Evolutionary conservation across 2,888 invertebrate species (phyloP), one percentile per base, ranked within the genome.

Genomic region (Tenodera sinensis): DNA sequence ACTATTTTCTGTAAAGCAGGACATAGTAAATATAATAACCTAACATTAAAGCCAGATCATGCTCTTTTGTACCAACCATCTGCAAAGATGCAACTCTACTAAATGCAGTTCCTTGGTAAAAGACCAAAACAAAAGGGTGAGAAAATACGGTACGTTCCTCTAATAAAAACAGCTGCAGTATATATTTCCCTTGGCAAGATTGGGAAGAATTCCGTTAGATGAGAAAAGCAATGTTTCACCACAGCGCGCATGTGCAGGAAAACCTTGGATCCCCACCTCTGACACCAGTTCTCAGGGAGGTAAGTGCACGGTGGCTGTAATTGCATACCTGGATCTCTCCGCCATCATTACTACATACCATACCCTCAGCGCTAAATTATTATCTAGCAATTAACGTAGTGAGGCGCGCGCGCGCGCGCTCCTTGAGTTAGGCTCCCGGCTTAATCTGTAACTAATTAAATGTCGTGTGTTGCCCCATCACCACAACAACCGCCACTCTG

Each of bases 381-480:
- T 87, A 87, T 87, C 87, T 83, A 87, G 82, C 87, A 87, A 87
- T 87, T 87, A 87, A 87, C 81, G 87, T 71, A 71, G 54, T 71
- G 54, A 71, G 54, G 20, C 54, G 54, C 54, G 42, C 42, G n/a
- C 34, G 34, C 34, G 34, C 42, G 15, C 25, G 54, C 54, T 71
- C 54, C 54, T 71, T 71, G 54, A 71, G 54, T 71, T 71, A 71
- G 54, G 54, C 54, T 71, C 54, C 54, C n/a, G 34, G 87, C 83
- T 87, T 87, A 87, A 87, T 87, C 87, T 83, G 87, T 27, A 87
- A 87, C 87, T 87, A 87, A 87, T 87, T 87, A 87, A 87, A 87
- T 87, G 87, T 87, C 87, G 87, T 34, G 87, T 83, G 54, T 71
- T 71, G 54, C 54, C 54, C 54, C 54, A 71, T 71, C 54, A 71